phyloP scores from a whole-genome alignment of 1,140 invertebrate species.

The Nasonia vitripennis region DNA sequence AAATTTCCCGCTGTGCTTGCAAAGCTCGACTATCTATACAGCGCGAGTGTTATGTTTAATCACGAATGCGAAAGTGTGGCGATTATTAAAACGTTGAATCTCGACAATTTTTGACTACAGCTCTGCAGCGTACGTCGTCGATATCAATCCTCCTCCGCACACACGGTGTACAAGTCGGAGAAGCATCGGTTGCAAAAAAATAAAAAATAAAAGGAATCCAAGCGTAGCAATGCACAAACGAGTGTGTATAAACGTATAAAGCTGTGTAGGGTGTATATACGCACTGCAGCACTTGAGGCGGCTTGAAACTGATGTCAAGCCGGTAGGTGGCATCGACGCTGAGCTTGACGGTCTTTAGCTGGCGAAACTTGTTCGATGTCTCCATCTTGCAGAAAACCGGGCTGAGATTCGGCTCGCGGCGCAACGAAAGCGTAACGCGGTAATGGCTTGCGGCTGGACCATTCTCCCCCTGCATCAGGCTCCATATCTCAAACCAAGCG shows the following conservation, averaged over 20 bases:
- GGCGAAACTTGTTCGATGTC: constrained; percentile 71
- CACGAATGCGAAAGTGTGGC: too few relatives aligned
- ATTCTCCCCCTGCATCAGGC: constrained; percentile 67
- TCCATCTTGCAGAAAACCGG: constrained; percentile 77
- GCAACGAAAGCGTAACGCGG: constrained; percentile 73
- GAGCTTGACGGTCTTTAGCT: constrained; percentile 75
- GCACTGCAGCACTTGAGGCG: constrained; percentile 75
- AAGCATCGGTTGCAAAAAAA: too few relatives aligned
- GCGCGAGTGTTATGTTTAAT: too few relatives aligned
- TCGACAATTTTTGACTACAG: too few relatives aligned
- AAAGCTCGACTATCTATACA: background rate
- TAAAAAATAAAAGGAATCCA: too few relatives aligned
- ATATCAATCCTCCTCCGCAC: too few relatives aligned
- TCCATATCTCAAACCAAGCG: constrained; percentile 58
- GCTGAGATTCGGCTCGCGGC: constrained; percentile 71
- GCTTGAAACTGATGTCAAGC: constrained; percentile 76
- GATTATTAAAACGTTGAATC: too few relatives aligned
- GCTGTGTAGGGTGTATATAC: constrained; percentile 56
- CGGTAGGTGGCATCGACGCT: constrained; percentile 73
- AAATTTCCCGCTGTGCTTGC: background rate
- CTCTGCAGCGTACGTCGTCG: too few relatives aligned
- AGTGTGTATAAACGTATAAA: background rate
- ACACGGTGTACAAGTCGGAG: too few relatives aligned
- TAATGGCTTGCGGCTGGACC: constrained; percentile 64
- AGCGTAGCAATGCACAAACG: too few relatives aligned